phyloP scores from a whole-genome alignment of 2,888 invertebrate species.

The Lycaena phlaeas region DNA sequence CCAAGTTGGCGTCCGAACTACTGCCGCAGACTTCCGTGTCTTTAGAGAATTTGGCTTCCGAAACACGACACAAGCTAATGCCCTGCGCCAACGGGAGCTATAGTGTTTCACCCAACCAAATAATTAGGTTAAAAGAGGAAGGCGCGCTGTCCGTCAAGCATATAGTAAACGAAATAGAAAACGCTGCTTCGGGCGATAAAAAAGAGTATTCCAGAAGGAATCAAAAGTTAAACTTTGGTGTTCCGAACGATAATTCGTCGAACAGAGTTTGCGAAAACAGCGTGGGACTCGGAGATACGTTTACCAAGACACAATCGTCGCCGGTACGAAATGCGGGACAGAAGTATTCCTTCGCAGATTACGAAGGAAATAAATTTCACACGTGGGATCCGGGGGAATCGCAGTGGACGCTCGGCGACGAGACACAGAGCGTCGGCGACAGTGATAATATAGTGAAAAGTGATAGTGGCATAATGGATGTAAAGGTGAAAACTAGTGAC shows the following conservation, averaged over 20 bases:
- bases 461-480: slow-evolving; percentile 64
- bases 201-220: slow-evolving; percentile 36
- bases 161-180: slow-evolving; percentile 82
- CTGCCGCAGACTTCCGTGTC: slow-evolving; percentile 78
- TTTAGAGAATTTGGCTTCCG: slow-evolving; percentile 77
- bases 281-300: slow-evolving; percentile 21
- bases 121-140: slow-evolving; percentile 81
- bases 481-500: slow-evolving; percentile 70
- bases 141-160: slow-evolving; percentile 77
- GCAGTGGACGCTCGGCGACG: slow-evolving; percentile 33
- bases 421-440: slow-evolving; percentile 38
- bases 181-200: slow-evolving; percentile 46
- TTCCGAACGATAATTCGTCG: slow-evolving; percentile 27
- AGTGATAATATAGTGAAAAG: slow-evolving; percentile 64
- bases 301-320: slow-evolving; percentile 30
- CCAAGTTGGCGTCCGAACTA: slow-evolving; percentile 73
- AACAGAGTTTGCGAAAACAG: slow-evolving; percentile 20
- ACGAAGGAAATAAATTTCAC: slow-evolving; percentile 68
- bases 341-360: slow-evolving; percentile 36
- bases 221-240: slow-evolving; percentile 39
- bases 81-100: slow-evolving; percentile 90
- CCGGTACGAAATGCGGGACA: slow-evolving; percentile 40
- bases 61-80: slow-evolving; percentile 85
- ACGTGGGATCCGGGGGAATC: slow-evolving; percentile 80
- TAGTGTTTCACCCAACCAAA: slow-evolving; percentile 93